Percentiles rank a stretch among this genome's conserved stretches.
Conservation (phyloP, 2,113 vertebrate genomes). For the Sylvicapra grimmia region DNA sequence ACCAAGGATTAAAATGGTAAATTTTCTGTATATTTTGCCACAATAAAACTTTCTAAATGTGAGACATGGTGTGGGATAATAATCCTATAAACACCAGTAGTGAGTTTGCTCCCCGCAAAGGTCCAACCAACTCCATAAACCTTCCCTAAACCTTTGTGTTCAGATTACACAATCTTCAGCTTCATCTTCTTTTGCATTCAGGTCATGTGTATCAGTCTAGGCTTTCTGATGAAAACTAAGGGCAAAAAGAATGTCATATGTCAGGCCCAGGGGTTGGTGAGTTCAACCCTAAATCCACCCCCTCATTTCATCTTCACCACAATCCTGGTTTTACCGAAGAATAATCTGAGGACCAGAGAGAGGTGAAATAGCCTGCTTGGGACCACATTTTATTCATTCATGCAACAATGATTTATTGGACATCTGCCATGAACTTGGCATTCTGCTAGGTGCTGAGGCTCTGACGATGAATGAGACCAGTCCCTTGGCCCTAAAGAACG, state of each 20-base stretch:
- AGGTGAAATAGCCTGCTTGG: rapidly evolving
- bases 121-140: background rate
- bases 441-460: background rate
- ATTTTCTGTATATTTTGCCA: background rate
- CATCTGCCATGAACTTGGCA: background rate
- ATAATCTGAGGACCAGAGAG: background rate
- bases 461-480: background rate
- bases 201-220: background rate
- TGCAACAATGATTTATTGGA: background rate
- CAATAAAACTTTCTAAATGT: background rate
- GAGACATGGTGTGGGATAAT: background rate
- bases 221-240: background rate
- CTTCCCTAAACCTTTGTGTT: background rate
- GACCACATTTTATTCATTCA: background rate
- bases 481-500: background rate
- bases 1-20: background rate
- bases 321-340: background rate
- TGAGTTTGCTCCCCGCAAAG: background rate
- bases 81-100: background rate
- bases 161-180: too few relatives aligned
- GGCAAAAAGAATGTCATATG: background rate
- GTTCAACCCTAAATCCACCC: background rate
- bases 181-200: background rate
- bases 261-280: background rate
- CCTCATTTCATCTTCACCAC: background rate